Percentiles rank a stretch among this genome's conserved stretches.
Conservation (phyloP, 2,797 vertebrate genomes). For the Kryptopterus vitreolus region DNA sequence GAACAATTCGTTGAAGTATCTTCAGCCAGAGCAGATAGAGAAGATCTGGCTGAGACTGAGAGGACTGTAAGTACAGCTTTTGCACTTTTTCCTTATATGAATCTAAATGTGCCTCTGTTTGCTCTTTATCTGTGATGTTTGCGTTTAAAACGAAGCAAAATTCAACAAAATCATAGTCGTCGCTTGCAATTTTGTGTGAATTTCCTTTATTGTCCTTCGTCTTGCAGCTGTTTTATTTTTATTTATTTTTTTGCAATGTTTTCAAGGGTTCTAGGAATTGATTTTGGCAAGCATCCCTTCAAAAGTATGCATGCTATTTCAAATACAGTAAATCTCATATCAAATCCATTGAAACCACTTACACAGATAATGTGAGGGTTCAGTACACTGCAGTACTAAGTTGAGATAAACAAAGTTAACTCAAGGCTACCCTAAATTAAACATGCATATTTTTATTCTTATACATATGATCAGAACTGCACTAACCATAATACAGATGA, state of each 20-base stretch:
- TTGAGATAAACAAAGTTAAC: constrained; percentile 15
- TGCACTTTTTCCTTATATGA: background rate
- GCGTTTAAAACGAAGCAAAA: too few species aligned
- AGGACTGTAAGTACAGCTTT: constrained; percentile 82
- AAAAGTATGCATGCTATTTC: background rate
- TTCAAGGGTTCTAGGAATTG: constrained; percentile 31
- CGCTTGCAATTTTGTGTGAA: background rate
- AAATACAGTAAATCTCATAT: background rate
- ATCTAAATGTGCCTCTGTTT: background rate
- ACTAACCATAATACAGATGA: background rate
- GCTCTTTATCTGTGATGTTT: background rate
- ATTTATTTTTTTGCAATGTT: too few species aligned
- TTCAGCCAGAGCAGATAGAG: constrained; percentile 89
- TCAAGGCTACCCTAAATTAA: background rate
- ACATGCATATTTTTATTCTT: background rate
- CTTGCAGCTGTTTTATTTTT: constrained; percentile 25
- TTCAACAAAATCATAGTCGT: background rate
- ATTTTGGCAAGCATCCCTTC: constrained; percentile 40
- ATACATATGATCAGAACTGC: background rate
- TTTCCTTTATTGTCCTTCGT: background rate
- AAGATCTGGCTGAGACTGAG: constrained; percentile 91
- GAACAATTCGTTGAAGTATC: constrained; percentile 88
- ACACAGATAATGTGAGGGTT: background rate
- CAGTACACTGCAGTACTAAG: background rate
- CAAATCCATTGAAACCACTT: background rate